Percentiles rank a stretch among this genome's conserved stretches.
These are phyloP conservation scores for Drosophila subpulchrella DNA, from an alignment of 1,140 invertebrate genomes.

Conservation along the genomic window DNA sequence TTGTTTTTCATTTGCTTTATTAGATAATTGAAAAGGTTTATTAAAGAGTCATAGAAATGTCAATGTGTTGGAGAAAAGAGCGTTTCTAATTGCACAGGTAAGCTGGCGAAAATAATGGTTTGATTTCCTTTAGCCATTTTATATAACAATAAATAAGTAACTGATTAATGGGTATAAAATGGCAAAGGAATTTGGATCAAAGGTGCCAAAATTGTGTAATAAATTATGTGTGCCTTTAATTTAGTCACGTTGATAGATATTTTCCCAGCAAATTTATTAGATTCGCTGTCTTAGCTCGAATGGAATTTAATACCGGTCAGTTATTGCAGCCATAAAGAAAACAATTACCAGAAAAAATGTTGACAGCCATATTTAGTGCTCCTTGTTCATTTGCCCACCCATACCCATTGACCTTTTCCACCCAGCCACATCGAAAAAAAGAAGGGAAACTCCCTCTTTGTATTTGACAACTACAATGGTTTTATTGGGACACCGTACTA, in stretches of 20 bases:
- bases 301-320: conserved; percentile 3
- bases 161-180: background rate
- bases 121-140: background rate
- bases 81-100: background rate
- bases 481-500: conserved; percentile 63
- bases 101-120: background rate
- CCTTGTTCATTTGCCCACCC: conserved; percentile 14
- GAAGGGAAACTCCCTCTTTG: conserved; percentile 5
- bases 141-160: background rate
- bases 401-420: conserved; percentile 14
- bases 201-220: background rate
- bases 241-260: background rate
- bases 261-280: background rate
- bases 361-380: conserved; percentile 29
- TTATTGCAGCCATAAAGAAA: conserved; percentile 27
- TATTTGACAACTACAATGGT: conserved; percentile 74
- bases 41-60: conserved; percentile 5
- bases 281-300: background rate
- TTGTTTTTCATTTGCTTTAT: conserved; percentile 35
- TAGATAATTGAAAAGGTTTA: conserved; percentile 28
- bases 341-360: conserved; percentile 34
- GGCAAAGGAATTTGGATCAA: background rate
- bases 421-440: conserved; percentile 6
- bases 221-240: background rate
- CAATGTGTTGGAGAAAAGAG: background rate